A percentile compares a stretch with the other conserved stretches of the same genome.
Evolutionary conservation across 2,888 invertebrate species (phyloP).

Genomic region (Heterodera filipjevi): DNA sequence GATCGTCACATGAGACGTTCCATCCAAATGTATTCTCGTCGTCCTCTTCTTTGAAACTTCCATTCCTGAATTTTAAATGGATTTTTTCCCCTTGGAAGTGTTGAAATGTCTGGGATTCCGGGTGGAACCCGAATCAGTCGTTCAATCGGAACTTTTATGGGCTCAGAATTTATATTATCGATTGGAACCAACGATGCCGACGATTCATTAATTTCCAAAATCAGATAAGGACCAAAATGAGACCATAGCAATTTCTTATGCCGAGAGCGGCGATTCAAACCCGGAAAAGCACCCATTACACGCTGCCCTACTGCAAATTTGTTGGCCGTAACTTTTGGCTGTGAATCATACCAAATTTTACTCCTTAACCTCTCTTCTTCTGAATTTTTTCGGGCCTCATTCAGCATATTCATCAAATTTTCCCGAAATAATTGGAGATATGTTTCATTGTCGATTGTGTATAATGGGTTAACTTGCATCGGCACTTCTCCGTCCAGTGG

Average conservation of each 20-base stretch:
- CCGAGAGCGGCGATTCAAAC: not conserved
- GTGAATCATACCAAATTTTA: constrained; percentile 21
- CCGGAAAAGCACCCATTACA: constrained; percentile 29
- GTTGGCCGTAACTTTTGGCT: constrained; percentile 3
- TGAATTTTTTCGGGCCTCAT: constrained; percentile 7
- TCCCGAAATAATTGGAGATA: constrained; percentile 19
- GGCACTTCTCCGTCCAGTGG: constrained; percentile 26
- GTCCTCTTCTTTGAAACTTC: not conserved
- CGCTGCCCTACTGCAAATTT: constrained; percentile 29
- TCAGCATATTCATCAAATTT: constrained; percentile 21
- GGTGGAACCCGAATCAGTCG: constrained; percentile 9
- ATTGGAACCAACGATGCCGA: constrained; percentile 23
- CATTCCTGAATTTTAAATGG: constrained; percentile 8
- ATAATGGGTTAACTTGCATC: not conserved
- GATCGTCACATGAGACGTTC: not conserved
- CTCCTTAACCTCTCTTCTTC: constrained; percentile 9
- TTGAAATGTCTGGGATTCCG: constrained; percentile 13
- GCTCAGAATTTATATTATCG: constrained; percentile 1
- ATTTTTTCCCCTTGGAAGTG: constrained; percentile 19
- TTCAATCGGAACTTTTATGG: constrained; percentile 9
- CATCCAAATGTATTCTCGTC: not conserved
- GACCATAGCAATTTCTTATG: constrained; percentile 32
- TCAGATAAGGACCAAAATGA: constrained; percentile 26
- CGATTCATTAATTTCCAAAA: constrained; percentile 20
- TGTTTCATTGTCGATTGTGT: constrained; percentile 26